A percentile compares a stretch with the other conserved stretches of the same genome.
phyloP scores from a whole-genome alignment of 2,113 vertebrate genomes.

The Neopipo cinnamomea region DNA sequence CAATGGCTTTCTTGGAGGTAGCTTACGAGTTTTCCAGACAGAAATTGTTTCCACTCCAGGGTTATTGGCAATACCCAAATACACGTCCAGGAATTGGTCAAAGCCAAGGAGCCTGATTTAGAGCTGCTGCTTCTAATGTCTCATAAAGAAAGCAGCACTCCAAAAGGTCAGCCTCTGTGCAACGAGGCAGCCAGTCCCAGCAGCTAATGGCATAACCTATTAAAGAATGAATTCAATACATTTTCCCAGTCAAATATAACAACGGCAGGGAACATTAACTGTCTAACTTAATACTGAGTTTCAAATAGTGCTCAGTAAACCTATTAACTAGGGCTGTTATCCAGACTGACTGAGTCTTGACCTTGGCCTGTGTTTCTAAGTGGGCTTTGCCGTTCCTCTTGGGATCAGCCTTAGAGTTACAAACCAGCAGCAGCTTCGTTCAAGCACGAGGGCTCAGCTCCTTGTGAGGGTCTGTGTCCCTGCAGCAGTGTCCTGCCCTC shows the following conservation, averaged over 20 bases:
- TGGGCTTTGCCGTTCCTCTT: background rate
- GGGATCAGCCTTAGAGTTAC: background rate
- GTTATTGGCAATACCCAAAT: constrained; percentile 22
- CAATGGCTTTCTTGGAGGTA: constrained; percentile 24
- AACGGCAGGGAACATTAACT: background rate
- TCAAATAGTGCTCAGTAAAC: background rate
- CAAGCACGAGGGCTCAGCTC: background rate
- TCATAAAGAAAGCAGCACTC: constrained; percentile 1
- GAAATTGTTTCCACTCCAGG: constrained; percentile 45
- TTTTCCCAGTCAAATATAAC: background rate
- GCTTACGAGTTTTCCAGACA: constrained; percentile 37
- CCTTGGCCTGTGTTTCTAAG: background rate
- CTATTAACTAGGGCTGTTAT: background rate
- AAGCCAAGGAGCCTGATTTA: constrained; percentile 36
- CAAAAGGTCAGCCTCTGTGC: constrained; percentile 8
- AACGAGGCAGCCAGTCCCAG: background rate
- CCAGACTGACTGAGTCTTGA: background rate
- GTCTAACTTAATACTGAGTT: background rate
- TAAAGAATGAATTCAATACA: background rate
- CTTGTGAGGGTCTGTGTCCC: background rate
- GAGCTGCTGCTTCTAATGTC: background rate
- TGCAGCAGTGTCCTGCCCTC: background rate
- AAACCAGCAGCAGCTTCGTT: background rate
- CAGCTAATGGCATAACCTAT: background rate
- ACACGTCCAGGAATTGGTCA: background rate